Conservation (phyloP, 1,140 invertebrate genomes). For the Venustaconcha ellipsiformis region DNA sequence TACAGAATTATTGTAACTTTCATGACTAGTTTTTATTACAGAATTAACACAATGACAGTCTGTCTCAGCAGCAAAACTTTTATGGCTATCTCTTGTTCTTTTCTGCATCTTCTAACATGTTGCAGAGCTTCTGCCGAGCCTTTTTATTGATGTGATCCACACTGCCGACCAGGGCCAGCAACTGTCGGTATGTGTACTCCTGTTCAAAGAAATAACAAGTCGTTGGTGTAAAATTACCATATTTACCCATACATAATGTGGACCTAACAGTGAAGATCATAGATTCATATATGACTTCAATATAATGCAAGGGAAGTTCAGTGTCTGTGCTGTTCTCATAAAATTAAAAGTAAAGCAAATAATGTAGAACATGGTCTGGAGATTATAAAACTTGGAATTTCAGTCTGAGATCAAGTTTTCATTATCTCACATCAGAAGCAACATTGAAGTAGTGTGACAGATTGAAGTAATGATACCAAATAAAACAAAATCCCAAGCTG, state of each 20-base stretch:
- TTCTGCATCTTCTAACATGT: constrained; percentile 76
- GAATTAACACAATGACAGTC: no score
- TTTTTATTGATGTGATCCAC: constrained; percentile 91
- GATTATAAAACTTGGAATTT: no score
- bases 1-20: no score
- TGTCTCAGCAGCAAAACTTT: no score
- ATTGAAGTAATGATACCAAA: no score
- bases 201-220: constrained; percentile 65
- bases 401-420: no score
- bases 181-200: constrained; percentile 91
- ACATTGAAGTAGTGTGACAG: neutral
- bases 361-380: neutral
- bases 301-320: no score
- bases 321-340: neutral
- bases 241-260: neutral
- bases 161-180: constrained; percentile 85
- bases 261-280: neutral
- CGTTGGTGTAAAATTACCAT: neutral
- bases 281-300: neutral
- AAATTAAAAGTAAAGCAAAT: neutral
- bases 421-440: no score
- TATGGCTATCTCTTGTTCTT: constrained; percentile 29
- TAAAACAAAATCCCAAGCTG: no score
- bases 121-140: constrained; percentile 80
- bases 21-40: no score